Conservation (phyloP, 2,888 invertebrate species). For the Ornithoptera alexandrae region DNA sequence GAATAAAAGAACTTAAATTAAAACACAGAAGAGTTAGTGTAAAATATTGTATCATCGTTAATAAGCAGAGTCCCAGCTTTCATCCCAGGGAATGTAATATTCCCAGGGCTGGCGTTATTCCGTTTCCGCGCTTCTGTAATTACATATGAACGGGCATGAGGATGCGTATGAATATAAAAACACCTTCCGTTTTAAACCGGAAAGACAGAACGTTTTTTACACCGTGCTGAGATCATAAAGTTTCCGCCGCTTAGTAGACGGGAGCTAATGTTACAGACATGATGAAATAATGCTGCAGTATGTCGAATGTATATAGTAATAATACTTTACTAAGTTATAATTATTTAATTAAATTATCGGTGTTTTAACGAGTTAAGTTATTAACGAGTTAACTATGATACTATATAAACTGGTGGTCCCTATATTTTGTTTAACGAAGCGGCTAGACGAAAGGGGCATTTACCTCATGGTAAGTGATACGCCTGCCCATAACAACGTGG, state of each 20-base stretch:
- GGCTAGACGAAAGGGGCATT: too few relatives aligned
- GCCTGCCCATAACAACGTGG: too few relatives aligned
- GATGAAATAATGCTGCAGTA: background rate
- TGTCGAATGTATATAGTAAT: background rate
- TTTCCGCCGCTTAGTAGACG: conserved; percentile 1
- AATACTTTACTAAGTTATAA: too few relatives aligned
- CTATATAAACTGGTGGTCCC: too few relatives aligned
- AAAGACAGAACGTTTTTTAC: conserved; percentile 15
- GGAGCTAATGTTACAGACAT: background rate
- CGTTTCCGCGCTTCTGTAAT: conserved; percentile 23
- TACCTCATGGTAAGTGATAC: too few relatives aligned
- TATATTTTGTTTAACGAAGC: too few relatives aligned
- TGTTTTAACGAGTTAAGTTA: too few relatives aligned
- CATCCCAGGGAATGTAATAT: conserved; percentile 15
- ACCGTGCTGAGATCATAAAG: conserved; percentile 11
- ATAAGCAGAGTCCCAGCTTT: conserved; percentile 4
- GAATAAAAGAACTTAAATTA: background rate
- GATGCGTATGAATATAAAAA: conserved; percentile 22
- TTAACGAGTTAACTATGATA: too few relatives aligned
- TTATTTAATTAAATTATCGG: too few relatives aligned
- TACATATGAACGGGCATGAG: conserved; percentile 8
- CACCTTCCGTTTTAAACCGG: conserved; percentile 19
- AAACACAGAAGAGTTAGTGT: background rate
- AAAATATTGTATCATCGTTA: background rate
- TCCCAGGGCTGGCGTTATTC: conserved; percentile 7